A percentile compares a stretch with the other conserved stretches of the same genome.
These are phyloP conservation scores for Loxodonta africana DNA, from an alignment of 2,113 vertebrate genomes.

Conservation along the genomic window DNA sequence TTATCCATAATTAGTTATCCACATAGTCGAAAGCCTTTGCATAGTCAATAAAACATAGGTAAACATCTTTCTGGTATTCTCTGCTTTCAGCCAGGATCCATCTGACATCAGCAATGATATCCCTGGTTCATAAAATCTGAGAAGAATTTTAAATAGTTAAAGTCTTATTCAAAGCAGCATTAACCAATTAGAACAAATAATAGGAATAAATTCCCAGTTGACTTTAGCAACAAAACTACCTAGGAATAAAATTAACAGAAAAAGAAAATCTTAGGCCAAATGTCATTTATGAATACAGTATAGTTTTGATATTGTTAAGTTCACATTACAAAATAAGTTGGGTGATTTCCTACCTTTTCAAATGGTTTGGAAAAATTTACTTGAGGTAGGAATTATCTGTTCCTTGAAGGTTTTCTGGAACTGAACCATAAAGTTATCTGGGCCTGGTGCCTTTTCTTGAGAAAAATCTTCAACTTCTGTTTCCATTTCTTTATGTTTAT, in stretches of 20 bases:
- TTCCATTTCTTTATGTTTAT: slow-evolving; percentile 29
- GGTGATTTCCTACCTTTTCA: background rate
- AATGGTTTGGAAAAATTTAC: slow-evolving; percentile 51
- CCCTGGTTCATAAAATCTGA: background rate
- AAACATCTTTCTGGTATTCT: no score
- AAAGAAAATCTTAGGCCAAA: background rate
- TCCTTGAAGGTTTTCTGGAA: slow-evolving; percentile 65
- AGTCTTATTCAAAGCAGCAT: slow-evolving; percentile 46
- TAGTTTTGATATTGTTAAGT: slow-evolving; percentile 60
- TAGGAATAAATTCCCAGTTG: background rate
- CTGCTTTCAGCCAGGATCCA: no score
- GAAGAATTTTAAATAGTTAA: slow-evolving; percentile 10
- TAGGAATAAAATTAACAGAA: slow-evolving; percentile 7
- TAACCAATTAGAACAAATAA: slow-evolving; percentile 17
- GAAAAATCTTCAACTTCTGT: slow-evolving; percentile 52
- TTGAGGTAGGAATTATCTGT: slow-evolving; percentile 46
- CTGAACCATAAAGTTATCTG: slow-evolving; percentile 36
- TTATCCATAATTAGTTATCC: no score
- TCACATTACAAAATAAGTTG: slow-evolving; percentile 36
- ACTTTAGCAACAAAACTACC: background rate
- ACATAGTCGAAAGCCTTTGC: no score
- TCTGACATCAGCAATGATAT: no score
- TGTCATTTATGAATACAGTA: background rate
- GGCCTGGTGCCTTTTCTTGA: slow-evolving; percentile 51
- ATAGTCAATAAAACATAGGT: no score